These are phyloP conservation scores for Smithornis capensis DNA, from an alignment of 2,113 vertebrate genomes.

Conservation along the genomic window DNA sequence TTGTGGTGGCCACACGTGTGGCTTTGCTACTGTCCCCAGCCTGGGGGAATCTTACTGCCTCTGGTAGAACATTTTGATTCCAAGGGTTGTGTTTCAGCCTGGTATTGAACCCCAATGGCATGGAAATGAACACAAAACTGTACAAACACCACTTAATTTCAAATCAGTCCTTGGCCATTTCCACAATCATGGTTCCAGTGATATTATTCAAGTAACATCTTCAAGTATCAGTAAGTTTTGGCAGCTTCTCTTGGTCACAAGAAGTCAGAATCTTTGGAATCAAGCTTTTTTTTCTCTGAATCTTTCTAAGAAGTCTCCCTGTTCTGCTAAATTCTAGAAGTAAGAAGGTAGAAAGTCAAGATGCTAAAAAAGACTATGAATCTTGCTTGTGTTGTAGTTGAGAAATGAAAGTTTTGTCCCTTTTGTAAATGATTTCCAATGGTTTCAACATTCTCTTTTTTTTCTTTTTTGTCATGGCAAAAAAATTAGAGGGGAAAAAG, in stretches of 20 bases:
- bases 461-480: not conserved
- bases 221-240: not conserved
- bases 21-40: not conserved
- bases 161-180: not conserved
- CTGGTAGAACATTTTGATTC: not conserved
- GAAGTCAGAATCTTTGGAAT: not conserved
- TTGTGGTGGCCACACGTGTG: not conserved
- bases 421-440: not conserved
- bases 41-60: not conserved
- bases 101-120: not conserved
- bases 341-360: not conserved
- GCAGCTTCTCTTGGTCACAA: not conserved
- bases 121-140: not conserved
- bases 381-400: not conserved
- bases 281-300: not conserved
- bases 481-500: not conserved
- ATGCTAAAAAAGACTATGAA: not conserved
- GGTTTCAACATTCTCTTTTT: not conserved
- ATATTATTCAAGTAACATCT: not conserved
- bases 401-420: not conserved
- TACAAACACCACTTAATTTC: not conserved
- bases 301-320: not conserved
- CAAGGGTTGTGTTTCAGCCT: not conserved
- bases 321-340: not conserved
- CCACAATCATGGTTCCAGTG: not conserved